Base-by-base conservation (phyloP, 2,113 vertebrate species). In the Pelecanoides urinatrix region DNA sequence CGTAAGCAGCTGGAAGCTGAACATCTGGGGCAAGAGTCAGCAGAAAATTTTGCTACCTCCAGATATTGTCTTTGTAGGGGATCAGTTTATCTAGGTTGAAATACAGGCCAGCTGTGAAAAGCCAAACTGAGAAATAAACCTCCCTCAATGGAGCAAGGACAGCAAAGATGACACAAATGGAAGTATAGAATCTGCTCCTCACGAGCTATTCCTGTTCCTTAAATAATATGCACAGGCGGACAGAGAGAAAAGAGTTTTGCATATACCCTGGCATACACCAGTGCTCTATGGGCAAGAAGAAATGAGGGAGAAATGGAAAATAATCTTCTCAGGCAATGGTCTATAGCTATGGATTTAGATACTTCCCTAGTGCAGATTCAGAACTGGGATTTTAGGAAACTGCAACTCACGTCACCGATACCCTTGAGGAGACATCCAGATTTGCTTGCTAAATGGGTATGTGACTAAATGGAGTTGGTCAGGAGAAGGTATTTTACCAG, bases 1-100 rank as follows among this genome's bases (percentile, higher is more conserved):
- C 13, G 0, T 76, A 95, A 87, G 95, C 95, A 94, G 91, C 72
- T 92, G 92, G 91, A 96, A 88, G 89, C 55, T 74, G 90, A 93
- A 92, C 92, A 94, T 92, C 92, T 86, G 91, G 86, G 94, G 87
- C 73, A 92, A 59, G 77, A 87, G 67, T 94, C 93, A 96, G 96
- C 93, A 93, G 81, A 95, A 96, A 97, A 90, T 66, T 96, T 85
- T 96, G 82, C 66, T 90, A 77, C 78, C 79, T 95, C 91, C 80
- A 40, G 75, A 66, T 91, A 94, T 47, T 92, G 83, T 70, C 82
- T 96, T 92, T 84, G 76, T 79, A 76, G 62, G 44, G 49, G 77
- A 90, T 77, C 75, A 25, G 83, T 87, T 95, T 94, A 79, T 91
- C 50, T 73, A 70, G 93, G 91, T 79, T 94, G 71, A 92, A 96